Conservation (phyloP, 2,797 vertebrate species). For the Apodemus agrarius region DNA sequence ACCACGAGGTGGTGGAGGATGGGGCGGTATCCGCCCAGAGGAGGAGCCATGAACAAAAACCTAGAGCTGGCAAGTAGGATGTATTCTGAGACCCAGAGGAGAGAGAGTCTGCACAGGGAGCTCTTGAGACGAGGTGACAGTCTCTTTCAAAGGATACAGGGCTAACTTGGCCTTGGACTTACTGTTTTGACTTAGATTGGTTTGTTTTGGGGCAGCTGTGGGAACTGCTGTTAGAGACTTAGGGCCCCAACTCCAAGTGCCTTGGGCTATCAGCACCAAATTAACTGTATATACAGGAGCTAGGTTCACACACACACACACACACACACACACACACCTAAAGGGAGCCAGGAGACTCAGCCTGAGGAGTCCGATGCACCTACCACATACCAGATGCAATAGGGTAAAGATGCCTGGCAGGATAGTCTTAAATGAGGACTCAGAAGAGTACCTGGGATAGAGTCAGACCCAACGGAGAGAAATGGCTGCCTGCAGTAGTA, state of each 20-base stretch:
- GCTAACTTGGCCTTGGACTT: background rate
- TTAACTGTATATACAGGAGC: background rate
- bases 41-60: background rate
- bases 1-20: background rate
- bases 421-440: background rate
- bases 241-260: background rate
- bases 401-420: background rate
- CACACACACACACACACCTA: too few species aligned
- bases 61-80: background rate
- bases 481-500: background rate
- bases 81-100: slow-evolving; percentile 24
- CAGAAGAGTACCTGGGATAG: background rate
- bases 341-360: background rate
- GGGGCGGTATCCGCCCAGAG: background rate
- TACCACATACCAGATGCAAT: background rate
- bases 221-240: background rate
- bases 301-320: background rate
- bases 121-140: background rate
- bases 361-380: background rate
- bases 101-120: background rate
- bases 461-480: background rate
- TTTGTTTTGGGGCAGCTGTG: background rate
- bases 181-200: background rate
- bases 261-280: background rate
- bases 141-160: background rate